Conservation (phyloP, 2,113 vertebrate species). For the Microcebus tavaratra region DNA sequence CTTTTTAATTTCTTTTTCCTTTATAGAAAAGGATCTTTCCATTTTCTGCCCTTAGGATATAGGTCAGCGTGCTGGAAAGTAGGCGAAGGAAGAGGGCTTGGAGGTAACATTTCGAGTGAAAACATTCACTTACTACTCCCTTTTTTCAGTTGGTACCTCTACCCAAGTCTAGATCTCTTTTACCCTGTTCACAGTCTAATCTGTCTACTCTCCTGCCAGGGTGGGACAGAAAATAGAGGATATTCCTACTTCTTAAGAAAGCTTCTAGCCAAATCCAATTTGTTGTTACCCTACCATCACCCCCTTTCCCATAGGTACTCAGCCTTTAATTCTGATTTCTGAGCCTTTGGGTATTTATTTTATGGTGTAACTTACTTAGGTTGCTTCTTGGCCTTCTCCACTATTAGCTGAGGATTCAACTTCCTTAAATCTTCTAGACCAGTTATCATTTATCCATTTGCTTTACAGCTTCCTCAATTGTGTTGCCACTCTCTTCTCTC, state of each 20-base stretch:
- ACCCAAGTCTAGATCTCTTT: background rate
- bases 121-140: background rate
- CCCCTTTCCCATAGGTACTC: background rate
- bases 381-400: background rate
- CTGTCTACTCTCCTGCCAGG: background rate
- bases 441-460: background rate
- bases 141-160: background rate
- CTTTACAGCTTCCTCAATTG: background rate
- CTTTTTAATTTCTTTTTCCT: background rate
- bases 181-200: background rate
- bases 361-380: background rate
- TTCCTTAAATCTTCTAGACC: background rate
- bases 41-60: background rate
- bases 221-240: too few relatives aligned
- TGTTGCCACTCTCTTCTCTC: background rate
- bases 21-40: background rate
- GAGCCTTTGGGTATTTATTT: background rate
- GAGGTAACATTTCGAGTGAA: background rate
- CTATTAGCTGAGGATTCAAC: background rate
- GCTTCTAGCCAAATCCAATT: background rate
- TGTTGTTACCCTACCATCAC: background rate
- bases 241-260: background rate
- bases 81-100: background rate
- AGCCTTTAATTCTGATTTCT: background rate
- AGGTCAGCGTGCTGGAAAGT: background rate